Conservation (phyloP, 1,140 invertebrate genomes). For the Arion vulgaris region DNA sequence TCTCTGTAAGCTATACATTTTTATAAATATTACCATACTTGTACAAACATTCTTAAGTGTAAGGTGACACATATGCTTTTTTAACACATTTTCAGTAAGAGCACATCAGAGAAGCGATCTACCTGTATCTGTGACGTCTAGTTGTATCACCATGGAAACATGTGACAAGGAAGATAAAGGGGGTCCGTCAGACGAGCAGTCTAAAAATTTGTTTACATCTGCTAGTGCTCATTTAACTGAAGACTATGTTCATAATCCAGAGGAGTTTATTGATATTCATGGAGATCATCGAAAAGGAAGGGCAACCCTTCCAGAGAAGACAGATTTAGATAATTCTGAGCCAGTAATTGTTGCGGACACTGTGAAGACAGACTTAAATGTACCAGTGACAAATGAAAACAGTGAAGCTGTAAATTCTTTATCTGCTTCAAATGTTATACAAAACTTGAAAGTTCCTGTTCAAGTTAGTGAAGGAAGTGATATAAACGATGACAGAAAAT, state of each 20-base stretch:
- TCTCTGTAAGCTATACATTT: too few species aligned
- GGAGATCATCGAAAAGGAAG: neutral
- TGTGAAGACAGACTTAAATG: neutral
- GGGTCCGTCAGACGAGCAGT: neutral
- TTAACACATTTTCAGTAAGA: too few species aligned
- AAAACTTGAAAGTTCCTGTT: constrained; percentile 5
- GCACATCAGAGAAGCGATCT: neutral
- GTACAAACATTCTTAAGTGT: too few species aligned
- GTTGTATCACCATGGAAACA: neutral
- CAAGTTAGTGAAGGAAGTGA: constrained; percentile 25
- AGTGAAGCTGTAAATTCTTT: neutral
- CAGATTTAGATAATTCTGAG: neutral
- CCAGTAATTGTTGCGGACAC: neutral
- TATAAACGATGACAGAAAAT: neutral
- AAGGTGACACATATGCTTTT: too few species aligned
- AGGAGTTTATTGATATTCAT: constrained; percentile 26
- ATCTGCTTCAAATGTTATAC: neutral
- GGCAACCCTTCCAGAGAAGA: neutral
- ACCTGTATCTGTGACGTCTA: neutral
- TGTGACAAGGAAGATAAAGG: neutral
- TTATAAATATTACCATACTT: too few species aligned
- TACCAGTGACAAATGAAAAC: neutral
- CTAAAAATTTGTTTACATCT: too few species aligned
- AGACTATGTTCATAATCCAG: constrained; percentile 10
- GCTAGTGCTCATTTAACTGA: neutral